Evolutionary conservation across 2,888 invertebrate species (phyloP).

Genomic region (Tetragnatha montana): DNA sequence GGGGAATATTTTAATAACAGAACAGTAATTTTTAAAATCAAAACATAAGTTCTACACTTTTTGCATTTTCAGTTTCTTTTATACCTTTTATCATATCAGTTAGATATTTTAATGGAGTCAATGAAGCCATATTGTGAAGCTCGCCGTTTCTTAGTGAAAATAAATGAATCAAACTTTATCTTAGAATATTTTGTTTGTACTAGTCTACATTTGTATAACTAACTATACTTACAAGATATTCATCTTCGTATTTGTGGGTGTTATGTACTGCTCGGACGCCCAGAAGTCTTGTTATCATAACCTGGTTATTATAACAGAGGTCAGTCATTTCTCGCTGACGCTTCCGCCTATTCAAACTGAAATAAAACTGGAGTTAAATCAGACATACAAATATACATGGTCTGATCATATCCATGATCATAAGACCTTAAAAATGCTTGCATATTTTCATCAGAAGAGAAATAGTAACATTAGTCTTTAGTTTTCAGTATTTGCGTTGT

Average conservation of each 20-base stretch:
- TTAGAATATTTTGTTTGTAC: too few species aligned
- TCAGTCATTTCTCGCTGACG: conserved; percentile 60
- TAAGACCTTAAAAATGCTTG: not conserved
- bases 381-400: not conserved
- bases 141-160: too few species aligned
- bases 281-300: conserved; percentile 17
- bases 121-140: too few species aligned
- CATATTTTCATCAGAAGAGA: not conserved
- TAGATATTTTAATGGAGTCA: too few species aligned
- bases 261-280: conserved; percentile 28
- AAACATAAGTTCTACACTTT: too few species aligned
- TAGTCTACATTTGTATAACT: too few species aligned
- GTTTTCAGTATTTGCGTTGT: not conserved
- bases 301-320: conserved; percentile 41
- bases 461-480: not conserved
- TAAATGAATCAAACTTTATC: too few species aligned
- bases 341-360: conserved; percentile 54
- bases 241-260: conserved; percentile 41
- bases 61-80: too few species aligned
- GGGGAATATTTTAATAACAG: too few species aligned
- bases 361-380: not conserved
- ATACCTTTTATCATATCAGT: too few species aligned
- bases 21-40: too few species aligned
- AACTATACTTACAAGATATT: conserved; percentile 34
- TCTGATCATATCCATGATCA: not conserved